Percentiles rank a stretch among this genome's conserved stretches.
Evolutionary conservation across 2,113 vertebrate species (phyloP).

Genomic region (Sebastes fasciatus): DNA sequence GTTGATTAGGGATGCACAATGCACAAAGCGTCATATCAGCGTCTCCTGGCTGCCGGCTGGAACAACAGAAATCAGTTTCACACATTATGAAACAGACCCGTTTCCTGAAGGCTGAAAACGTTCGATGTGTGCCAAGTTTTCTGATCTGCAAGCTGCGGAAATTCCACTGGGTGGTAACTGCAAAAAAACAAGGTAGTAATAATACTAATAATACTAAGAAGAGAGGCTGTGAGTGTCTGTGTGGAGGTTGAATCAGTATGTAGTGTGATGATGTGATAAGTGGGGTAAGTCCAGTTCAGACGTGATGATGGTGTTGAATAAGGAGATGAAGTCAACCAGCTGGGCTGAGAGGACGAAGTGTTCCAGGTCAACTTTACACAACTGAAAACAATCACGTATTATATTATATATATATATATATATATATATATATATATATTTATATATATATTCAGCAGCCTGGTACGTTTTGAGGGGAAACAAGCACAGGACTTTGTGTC

Average conservation of each 20-base stretch:
- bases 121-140: not conserved
- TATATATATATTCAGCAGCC: too few relatives aligned
- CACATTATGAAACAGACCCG: conserved; percentile 28
- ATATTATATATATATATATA: not conserved
- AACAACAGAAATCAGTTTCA: not conserved
- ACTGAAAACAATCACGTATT: not conserved
- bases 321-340: not conserved
- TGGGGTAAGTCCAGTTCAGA: conserved; percentile 29
- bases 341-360: not conserved
- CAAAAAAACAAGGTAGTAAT: not conserved
- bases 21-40: too few relatives aligned
- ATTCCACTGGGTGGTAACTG: not conserved
- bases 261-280: not conserved
- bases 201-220: not conserved
- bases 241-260: not conserved
- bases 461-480: too few relatives aligned
- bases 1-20: too few relatives aligned
- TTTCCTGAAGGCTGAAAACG: conserved; percentile 23
- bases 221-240: not conserved
- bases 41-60: too few relatives aligned
- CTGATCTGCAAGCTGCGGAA: conserved; percentile 17
- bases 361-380: not conserved
- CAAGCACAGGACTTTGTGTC: too few relatives aligned
- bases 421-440: too few relatives aligned
- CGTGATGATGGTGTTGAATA: not conserved